These are phyloP conservation scores for Neosalanx taihuensis DNA, from an alignment of 2,797 vertebrate genomes.

Conservation along the genomic window DNA sequence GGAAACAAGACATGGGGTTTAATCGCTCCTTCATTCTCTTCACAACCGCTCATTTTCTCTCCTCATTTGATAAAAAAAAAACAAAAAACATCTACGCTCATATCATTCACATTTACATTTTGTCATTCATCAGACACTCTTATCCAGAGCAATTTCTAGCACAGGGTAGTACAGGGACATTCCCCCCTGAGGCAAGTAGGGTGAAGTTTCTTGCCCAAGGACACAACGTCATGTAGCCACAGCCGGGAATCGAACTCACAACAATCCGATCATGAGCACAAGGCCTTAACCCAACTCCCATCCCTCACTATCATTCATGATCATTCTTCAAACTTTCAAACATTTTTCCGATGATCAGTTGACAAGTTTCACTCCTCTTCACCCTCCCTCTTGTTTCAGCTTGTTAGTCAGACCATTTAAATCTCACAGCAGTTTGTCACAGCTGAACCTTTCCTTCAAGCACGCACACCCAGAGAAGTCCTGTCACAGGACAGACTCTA, in stretches of 20 bases:
- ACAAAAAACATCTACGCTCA: too few species aligned
- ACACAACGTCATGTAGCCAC: too few species aligned
- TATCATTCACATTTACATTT: too few species aligned
- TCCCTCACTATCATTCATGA: not conserved
- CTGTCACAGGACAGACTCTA: constrained; percentile 3
- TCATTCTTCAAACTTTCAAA: not conserved
- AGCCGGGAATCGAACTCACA: too few species aligned
- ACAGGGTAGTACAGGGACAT: too few species aligned
- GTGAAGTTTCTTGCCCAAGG: too few species aligned
- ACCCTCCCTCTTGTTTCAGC: not conserved
- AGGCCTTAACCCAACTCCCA: not conserved
- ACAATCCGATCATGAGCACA: not conserved
- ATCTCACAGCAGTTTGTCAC: constrained; percentile 12
- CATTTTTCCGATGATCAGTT: constrained; percentile 3
- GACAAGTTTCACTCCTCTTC: not conserved
- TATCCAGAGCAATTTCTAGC: too few species aligned
- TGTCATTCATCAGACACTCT: too few species aligned
- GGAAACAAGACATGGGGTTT: constrained; percentile 12
- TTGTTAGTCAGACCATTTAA: constrained; percentile 15
- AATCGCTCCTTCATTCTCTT: not conserved
- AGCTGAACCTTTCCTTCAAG: constrained; percentile 6
- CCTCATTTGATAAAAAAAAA: not conserved
- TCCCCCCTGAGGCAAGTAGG: too few species aligned
- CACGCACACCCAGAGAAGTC: constrained; percentile 10
- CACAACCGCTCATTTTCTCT: not conserved